Evolutionary conservation across 2,888 invertebrate genomes (phyloP).

Genomic region (Protonemura montana): DNA sequence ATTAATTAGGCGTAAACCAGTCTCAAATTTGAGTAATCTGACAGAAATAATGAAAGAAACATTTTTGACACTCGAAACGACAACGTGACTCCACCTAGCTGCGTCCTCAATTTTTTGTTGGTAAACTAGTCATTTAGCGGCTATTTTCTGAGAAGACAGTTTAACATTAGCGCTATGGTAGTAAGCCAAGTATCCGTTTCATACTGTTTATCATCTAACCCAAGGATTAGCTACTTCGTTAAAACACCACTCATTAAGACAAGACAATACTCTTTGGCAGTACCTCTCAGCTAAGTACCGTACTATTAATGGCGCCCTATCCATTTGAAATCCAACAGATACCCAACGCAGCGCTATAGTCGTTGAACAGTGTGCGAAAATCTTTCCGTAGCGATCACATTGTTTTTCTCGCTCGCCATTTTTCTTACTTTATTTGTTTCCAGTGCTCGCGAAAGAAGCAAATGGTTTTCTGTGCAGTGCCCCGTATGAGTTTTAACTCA

Average conservation of each 20-base stretch:
- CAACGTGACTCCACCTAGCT: no score
- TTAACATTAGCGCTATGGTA: no score
- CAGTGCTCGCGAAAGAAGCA: neutral
- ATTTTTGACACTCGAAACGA: no score
- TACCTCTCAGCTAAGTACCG: neutral
- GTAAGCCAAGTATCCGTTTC: no score
- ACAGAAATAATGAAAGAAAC: no score
- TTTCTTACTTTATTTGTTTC: conserved; percentile 7
- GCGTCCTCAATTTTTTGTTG: no score
- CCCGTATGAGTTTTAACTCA: neutral
- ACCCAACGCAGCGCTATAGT: neutral
- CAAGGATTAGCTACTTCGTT: no score
- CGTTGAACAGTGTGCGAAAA: neutral
- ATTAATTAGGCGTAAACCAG: no score
- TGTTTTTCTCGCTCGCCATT: neutral
- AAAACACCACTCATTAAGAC: neutral
- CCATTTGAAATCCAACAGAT: neutral
- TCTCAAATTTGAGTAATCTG: no score
- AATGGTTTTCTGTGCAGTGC: neutral
- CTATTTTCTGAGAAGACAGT: no score
- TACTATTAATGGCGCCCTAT: neutral
- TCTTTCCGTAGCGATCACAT: neutral
- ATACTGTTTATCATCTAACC: no score
- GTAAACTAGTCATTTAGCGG: no score
- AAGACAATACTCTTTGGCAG: neutral